A percentile compares a stretch with the other conserved stretches of the same genome.
phyloP scores from a whole-genome alignment of 1,140 invertebrate genomes.

The Drosophila virilis region DNA sequence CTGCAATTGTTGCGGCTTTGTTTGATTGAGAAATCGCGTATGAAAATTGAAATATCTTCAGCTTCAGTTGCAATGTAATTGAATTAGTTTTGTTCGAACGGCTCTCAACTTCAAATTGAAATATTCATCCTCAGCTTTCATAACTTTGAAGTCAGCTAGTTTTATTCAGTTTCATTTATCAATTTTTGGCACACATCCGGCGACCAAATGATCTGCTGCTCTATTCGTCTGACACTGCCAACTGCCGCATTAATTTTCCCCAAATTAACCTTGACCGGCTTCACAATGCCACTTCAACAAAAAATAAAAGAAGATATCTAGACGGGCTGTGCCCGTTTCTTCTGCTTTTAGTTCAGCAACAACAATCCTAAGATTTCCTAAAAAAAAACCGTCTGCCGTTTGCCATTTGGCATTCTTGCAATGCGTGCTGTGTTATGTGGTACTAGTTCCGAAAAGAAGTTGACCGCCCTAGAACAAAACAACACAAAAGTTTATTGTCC shows the following conservation, averaged over 20 bases:
- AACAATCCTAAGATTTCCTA: slow-evolving; percentile 60
- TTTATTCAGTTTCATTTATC: slow-evolving; percentile 23
- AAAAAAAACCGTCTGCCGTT: slow-evolving; percentile 51
- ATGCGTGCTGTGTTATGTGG: slow-evolving; percentile 17
- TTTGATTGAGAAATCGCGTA: slow-evolving; percentile 64
- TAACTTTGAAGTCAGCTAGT: slow-evolving; percentile 34
- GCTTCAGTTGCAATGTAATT: slow-evolving; percentile 58
- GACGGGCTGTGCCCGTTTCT: slow-evolving; percentile 66
- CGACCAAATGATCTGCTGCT: slow-evolving; percentile 60
- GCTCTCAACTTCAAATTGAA: slow-evolving; percentile 38
- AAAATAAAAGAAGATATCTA: slow-evolving; percentile 37
- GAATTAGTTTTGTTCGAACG: slow-evolving; percentile 55
- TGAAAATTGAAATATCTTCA: slow-evolving; percentile 45
- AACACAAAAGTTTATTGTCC: slow-evolving; percentile 67
- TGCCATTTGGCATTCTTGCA: slow-evolving; percentile 41
- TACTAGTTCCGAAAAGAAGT: slow-evolving; percentile 68
- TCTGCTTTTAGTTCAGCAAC: slow-evolving; percentile 24
- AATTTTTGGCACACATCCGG: slow-evolving; percentile 73
- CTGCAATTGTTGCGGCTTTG: slow-evolving; percentile 54
- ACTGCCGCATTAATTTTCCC: slow-evolving; percentile 61
- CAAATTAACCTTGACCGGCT: slow-evolving; percentile 80
- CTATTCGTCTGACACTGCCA: slow-evolving; percentile 44
- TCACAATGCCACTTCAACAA: slow-evolving; percentile 59
- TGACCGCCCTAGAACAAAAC: slow-evolving; percentile 55
- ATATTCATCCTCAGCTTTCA: slow-evolving; percentile 46